These are phyloP conservation scores for Corella eumyota DNA, from an alignment of 23 tunicate species.

Conservation along the genomic window DNA sequence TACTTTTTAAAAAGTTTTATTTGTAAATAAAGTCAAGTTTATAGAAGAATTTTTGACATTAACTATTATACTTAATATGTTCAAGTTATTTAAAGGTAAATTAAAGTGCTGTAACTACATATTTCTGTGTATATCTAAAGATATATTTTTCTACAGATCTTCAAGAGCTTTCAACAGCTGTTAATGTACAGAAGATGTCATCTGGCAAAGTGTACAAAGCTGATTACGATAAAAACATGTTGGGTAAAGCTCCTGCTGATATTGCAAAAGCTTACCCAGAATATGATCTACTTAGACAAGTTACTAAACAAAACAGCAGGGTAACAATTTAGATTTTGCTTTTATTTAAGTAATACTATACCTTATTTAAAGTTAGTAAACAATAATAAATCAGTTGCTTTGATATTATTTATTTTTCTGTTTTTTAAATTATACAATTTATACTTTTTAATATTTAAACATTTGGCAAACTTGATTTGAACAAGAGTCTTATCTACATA, in stretches of 20 bases:
- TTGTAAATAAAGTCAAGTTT: neutral
- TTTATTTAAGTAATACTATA: neutral
- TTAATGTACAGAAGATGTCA: slow-evolving; percentile 40
- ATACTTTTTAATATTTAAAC: too few species aligned
- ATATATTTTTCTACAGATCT: slow-evolving; percentile 20
- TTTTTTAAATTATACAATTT: too few species aligned
- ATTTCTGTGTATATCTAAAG: too few species aligned
- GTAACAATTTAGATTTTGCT: slow-evolving; percentile 5
- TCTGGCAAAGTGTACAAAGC: slow-evolving; percentile 43
- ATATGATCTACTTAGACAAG: slow-evolving; percentile 55
- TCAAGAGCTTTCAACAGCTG: slow-evolving; percentile 72
- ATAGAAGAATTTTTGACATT: neutral
- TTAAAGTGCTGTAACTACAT: too few species aligned
- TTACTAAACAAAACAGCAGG: slow-evolving; percentile 43
- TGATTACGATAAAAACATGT: slow-evolving; percentile 41
- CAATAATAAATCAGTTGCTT: too few species aligned
- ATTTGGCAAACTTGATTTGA: too few species aligned
- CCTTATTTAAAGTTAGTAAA: neutral
- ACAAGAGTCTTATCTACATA: too few species aligned
- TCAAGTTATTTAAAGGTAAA: neutral
- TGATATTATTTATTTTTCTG: too few species aligned
- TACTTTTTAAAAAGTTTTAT: neutral
- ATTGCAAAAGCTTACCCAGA: slow-evolving; percentile 86
- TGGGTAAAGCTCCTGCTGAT: slow-evolving; percentile 74
- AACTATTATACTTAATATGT: neutral